Base-by-base conservation (phyloP, 2,113 vertebrate species). In the Boleophthalmus pectinirostris region DNA sequence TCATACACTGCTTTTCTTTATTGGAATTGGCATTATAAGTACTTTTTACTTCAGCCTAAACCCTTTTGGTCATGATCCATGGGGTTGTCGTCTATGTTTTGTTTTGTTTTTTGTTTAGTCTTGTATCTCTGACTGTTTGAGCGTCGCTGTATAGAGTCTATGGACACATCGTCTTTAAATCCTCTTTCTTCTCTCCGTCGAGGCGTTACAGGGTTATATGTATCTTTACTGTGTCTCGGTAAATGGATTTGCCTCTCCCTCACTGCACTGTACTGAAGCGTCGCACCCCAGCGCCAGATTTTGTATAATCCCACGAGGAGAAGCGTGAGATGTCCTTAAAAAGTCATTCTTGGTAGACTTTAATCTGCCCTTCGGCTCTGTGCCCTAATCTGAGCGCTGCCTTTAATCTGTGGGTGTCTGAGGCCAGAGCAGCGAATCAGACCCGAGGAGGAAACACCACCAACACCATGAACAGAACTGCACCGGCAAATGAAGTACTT, bases 341-440 rank as follows among this genome's bases (percentile, higher is more conserved):
- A 58, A 77, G 84, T 73, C 76, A 21, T 75, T 25, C 73, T 81
- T 79, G 72, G 38, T 61, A 38, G 49, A 64, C 69, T 20, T 86
- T 86, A 87, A 86, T 85, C 80, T 70, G 53, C 68, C 66, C 60
- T 73, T 16, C 72, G 64, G 69, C 33, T 71, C 79, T 78, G 63
- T 8, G 29, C 56, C 57, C 69, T 80, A 69, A 84, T 85, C 78
- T 86, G 45, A 85, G 82, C 70, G 72, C 45, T 74, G 66, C 47
- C 33, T 76, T 81, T 88, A 86, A 86, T 85, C 82, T n/a, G 16
- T 25, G 54, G 45, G 77, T 64, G 79, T 79, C 70, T 84, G 76
- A 29, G 21, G 57, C 69, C 78, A 69, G 70, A 78, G 25, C 54
- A n/a, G 58, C 10, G 38, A 51, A 10, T 77, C 66, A 87, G 54